A percentile compares a stretch with the other conserved stretches of the same genome.
phyloP scores from a whole-genome alignment of 2,888 invertebrate species.

The Acrobeloides nanus region DNA sequence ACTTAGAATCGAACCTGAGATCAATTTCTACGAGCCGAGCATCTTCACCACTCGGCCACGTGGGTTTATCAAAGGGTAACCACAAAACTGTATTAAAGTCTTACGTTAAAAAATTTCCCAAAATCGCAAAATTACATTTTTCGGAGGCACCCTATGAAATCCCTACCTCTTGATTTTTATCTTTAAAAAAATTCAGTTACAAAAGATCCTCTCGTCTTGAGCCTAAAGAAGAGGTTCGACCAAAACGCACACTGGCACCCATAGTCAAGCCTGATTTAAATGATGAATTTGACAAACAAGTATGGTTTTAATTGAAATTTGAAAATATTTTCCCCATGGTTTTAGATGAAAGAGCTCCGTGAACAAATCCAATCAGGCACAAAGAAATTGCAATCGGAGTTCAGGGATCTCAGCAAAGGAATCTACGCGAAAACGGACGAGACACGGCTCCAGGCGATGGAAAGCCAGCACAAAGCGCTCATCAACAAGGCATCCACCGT shows the following conservation, averaged over 20 bases:
- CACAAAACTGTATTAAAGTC: no score
- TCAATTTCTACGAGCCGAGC: no score
- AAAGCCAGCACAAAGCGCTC: conserved; percentile 24
- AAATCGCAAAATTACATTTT: no score
- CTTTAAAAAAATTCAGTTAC: no score
- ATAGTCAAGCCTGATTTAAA: conserved; percentile 47
- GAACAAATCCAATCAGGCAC: conserved; percentile 45
- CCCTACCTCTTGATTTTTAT: no score
- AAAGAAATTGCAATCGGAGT: conserved; percentile 33
- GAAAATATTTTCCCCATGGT: background rate
- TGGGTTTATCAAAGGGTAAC: no score
- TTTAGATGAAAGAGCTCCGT: conserved; percentile 47
- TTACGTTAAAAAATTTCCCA: no score
- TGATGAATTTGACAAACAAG: conserved; percentile 51
- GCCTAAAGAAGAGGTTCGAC: conserved; percentile 27
- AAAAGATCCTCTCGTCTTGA: conserved; percentile 34
- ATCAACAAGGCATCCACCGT: conserved; percentile 18
- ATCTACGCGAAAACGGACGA: conserved; percentile 24
- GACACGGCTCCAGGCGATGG: conserved; percentile 24
- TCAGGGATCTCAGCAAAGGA: conserved; percentile 32
- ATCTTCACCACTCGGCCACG: no score
- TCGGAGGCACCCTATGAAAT: no score
- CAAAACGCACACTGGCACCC: conserved; percentile 34
- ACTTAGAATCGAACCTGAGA: no score
- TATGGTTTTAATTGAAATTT: conserved; percentile 8